A percentile compares a stretch with the other conserved stretches of the same genome.
phyloP scores from a whole-genome alignment of 2,113 vertebrate genomes.

The Buteo buteo region DNA sequence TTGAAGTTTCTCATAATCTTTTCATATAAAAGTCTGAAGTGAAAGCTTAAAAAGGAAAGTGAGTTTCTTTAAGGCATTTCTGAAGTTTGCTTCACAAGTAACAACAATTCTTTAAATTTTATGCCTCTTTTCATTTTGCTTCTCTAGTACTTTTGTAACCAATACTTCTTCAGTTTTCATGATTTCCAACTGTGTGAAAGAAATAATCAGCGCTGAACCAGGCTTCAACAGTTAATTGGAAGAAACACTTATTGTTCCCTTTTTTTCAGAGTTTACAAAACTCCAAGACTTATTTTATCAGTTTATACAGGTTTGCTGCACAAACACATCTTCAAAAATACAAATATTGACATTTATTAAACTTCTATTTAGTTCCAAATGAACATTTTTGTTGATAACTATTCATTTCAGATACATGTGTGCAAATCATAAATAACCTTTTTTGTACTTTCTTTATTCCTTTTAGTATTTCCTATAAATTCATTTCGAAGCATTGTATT shows the following conservation, averaged over 20 bases:
- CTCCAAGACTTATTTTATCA: slow-evolving; percentile 49
- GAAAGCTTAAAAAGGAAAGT: not conserved
- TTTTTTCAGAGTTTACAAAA: slow-evolving; percentile 12
- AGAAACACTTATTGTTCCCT: slow-evolving; percentile 3
- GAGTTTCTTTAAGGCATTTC: not conserved
- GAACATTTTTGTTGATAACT: slow-evolving; percentile 18
- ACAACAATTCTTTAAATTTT: slow-evolving; percentile 16
- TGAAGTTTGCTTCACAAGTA: not conserved
- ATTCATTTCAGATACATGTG: not conserved
- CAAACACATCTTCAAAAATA: slow-evolving; percentile 38
- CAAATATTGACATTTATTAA: slow-evolving; percentile 9
- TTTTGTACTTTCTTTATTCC: not conserved
- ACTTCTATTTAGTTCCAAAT: not conserved
- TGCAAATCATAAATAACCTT: not conserved
- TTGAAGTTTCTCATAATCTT: not conserved
- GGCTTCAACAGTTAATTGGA: slow-evolving; percentile 30
- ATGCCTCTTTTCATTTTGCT: slow-evolving; percentile 25
- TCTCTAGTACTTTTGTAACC: slow-evolving; percentile 29
- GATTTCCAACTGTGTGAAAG: not conserved
- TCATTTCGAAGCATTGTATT: not conserved
- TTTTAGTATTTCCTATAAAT: not conserved
- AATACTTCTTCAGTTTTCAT: slow-evolving; percentile 2
- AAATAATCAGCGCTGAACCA: slow-evolving; percentile 56
- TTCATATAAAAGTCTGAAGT: slow-evolving; percentile 2
- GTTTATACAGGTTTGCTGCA: slow-evolving; percentile 48